These are phyloP conservation scores for Falcaria lacertinaria DNA, from an alignment of 2,888 invertebrate genomes.

Conservation along the genomic window DNA sequence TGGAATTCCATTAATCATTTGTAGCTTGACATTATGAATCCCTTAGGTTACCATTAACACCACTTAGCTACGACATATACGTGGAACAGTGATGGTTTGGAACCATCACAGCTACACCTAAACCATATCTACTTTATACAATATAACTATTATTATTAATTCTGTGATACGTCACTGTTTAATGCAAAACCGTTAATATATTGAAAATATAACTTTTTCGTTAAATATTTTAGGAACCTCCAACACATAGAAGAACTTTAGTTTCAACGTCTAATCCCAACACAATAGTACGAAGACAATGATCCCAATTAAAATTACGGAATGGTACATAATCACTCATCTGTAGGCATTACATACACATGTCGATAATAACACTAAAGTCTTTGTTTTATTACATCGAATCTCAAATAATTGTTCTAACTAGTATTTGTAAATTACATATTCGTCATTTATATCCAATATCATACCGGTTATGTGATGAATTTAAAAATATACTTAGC, in stretches of 20 bases:
- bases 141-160: slow-evolving; percentile 20
- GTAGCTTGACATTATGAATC: slow-evolving; percentile 38
- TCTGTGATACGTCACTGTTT: slow-evolving; percentile 27
- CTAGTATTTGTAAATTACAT: slow-evolving; percentile 28
- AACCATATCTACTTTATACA: slow-evolving; percentile 25
- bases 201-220: slow-evolving; percentile 21
- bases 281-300: slow-evolving; percentile 16
- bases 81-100: slow-evolving; percentile 51
- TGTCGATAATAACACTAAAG: slow-evolving; percentile 17
- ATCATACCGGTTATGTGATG: slow-evolving; percentile 16
- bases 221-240: slow-evolving; percentile 42
- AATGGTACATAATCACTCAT: slow-evolving; percentile 52
- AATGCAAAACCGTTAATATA: slow-evolving; percentile 24
- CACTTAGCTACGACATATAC: slow-evolving; percentile 40
- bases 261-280: slow-evolving; percentile 4
- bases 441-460: slow-evolving; percentile 20
- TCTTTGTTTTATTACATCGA: slow-evolving; percentile 28
- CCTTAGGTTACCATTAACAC: slow-evolving; percentile 40
- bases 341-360: slow-evolving; percentile 30
- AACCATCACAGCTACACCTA: slow-evolving; percentile 44
- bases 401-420: slow-evolving; percentile 51
- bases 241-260: slow-evolving; percentile 38
- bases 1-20: slow-evolving; percentile 28
- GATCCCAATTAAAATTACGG: slow-evolving; percentile 43
- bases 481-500: slow-evolving; percentile 10